Conservation (phyloP, 1,140 invertebrate genomes). For the Tetragonula clypearis region DNA sequence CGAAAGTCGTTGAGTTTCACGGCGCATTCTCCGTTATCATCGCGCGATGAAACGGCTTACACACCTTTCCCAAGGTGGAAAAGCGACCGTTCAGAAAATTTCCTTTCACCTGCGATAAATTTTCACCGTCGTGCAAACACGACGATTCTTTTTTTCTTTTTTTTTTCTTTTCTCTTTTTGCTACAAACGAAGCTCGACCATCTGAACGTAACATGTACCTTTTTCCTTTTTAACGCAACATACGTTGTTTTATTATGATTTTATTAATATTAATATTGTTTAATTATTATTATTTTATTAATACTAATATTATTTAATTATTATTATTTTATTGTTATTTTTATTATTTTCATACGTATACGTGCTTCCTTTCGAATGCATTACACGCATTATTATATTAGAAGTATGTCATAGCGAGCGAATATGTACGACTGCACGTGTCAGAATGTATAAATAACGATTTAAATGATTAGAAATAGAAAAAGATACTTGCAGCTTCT, state of each 20-base stretch:
- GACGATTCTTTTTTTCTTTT: neutral
- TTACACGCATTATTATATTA: too few relatives aligned
- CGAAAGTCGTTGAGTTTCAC: conserved; percentile 31
- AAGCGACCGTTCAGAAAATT: neutral
- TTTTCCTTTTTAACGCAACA: neutral
- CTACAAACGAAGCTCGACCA: neutral
- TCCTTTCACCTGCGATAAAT: neutral
- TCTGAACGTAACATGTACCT: neutral
- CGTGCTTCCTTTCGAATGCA: too few relatives aligned
- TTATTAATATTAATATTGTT: too few relatives aligned
- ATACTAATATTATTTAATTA: too few relatives aligned
- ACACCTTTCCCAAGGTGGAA: conserved; percentile 12
- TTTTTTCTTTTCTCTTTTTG: neutral
- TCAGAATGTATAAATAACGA: too few relatives aligned
- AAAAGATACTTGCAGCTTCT: neutral
- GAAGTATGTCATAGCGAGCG: too few relatives aligned
- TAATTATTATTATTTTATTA: too few relatives aligned
- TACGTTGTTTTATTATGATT: too few relatives aligned
- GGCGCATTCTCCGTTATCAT: conserved; percentile 29
- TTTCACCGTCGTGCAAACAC: neutral
- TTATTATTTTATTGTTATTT: too few relatives aligned
- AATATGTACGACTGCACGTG: too few relatives aligned
- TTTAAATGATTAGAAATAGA: too few relatives aligned
- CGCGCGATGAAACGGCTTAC: conserved; percentile 40
- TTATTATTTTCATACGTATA: too few relatives aligned